Evolutionary conservation across 2,113 vertebrate species (phyloP), one percentile per base, ranked within the genome.

Genomic region (Dicentrarchus labrax): DNA sequence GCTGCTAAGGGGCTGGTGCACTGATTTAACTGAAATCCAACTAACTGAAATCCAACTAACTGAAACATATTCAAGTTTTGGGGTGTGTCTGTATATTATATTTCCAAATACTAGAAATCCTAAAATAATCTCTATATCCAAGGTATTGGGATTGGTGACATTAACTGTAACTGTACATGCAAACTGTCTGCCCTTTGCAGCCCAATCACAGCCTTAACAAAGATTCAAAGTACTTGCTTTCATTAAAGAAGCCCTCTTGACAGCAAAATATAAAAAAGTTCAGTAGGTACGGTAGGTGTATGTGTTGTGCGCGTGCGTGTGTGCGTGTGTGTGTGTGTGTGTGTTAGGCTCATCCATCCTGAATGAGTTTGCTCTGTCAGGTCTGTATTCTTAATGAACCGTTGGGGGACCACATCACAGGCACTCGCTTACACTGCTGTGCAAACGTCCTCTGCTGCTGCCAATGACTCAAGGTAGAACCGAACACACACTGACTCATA

Each of bases 341-440:
- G 7, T 70, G 77, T 81, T 72, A 47, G 83, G 77, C 74, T 84
- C 85, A 91, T 92, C 83, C 87, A 90, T 92, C 91, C 91, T 84
- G 81, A 85, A 89, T 86, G 90, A 77, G 71, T 89, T 87, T 90
- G 72, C 66, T 78, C 79, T 90, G 93, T 87, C 86, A 85, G 84
- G 86, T 77, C 73, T 80, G 83, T 75, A 67, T 90, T 89, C 82
- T 89, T 93, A 94, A 94, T 94, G 89, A 91, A 93, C 76, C 84
- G 72, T 73, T 67, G 41, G 65, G 89, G 87, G 80, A 87, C 87
- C 82, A 51, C 80, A 69, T 59, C 41, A n/a, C 67, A 54, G 62
- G 53, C 59, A 82, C 81, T 85, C 74, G 48, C 85, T 80, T 36
- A 56, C 57, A 64, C 79, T 76, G 78, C 88, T 78, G 78, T 72